Evolutionary conservation across 53 echinoderm and acorn worm species (phyloP).

Genomic region (Paelopatides confundens): DNA sequence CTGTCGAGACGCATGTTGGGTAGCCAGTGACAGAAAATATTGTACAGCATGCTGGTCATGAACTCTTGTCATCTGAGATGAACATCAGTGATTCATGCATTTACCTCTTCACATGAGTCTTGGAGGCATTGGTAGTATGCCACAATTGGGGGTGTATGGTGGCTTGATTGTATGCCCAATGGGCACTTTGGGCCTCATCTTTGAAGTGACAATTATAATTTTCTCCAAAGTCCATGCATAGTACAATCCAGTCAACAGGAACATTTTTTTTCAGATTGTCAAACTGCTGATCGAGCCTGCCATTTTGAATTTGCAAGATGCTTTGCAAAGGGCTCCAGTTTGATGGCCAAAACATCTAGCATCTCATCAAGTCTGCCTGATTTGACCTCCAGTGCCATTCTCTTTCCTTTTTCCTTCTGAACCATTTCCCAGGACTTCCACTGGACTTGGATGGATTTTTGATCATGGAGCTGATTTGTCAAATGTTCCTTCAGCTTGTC

Average conservation of each 20-base stretch:
- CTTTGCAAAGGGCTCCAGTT: conserved; percentile 42
- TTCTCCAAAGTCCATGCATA: conserved; percentile 48
- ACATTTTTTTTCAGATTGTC: not conserved
- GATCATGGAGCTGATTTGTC: not conserved
- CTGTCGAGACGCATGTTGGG: no score
- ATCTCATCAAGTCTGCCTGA: not conserved
- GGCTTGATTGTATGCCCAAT: conserved; percentile 51
- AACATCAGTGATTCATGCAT: no score
- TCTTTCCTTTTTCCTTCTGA: not conserved
- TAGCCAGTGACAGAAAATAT: no score
- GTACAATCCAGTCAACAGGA: conserved; percentile 10
- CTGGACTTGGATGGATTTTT: not conserved
- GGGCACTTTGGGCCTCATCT: conserved; percentile 55
- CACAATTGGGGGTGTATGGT: conserved; percentile 40
- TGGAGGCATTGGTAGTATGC: conserved; percentile 57
- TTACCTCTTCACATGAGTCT: no score
- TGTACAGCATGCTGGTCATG: no score
- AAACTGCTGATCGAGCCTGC: conserved; percentile 51
- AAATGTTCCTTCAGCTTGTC: not conserved
- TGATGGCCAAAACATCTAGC: not conserved
- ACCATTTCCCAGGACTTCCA: not conserved
- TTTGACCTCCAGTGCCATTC: not conserved
- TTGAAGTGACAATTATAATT: no score
- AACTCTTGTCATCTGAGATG: no score
- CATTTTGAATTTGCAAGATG: conserved; percentile 38